Conservation (phyloP, 2,113 vertebrate genomes). For the Noctilio leporinus region DNA sequence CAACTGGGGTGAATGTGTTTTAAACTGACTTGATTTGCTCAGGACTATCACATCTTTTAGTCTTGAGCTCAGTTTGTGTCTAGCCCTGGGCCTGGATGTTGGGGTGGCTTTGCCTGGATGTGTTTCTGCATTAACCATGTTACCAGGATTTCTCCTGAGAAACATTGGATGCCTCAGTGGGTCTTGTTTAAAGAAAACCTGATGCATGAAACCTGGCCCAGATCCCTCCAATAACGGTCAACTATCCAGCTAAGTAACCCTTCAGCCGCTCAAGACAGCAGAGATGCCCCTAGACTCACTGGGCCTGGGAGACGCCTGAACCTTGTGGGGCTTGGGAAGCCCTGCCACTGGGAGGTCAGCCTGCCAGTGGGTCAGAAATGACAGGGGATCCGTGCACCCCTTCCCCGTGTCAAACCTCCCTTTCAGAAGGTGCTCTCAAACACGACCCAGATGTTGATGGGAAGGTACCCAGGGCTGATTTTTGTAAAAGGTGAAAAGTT, state of each 20-base stretch:
- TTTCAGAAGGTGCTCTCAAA: background rate
- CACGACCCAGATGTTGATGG: background rate
- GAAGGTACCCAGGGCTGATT: background rate
- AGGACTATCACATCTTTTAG: background rate
- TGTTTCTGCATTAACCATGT: background rate
- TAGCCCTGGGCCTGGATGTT: background rate
- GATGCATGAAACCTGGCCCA: background rate
- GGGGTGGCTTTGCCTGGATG: background rate
- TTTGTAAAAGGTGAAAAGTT: background rate
- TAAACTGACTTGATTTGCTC: background rate
- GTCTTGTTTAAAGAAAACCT: constrained; percentile 31
- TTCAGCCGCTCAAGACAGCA: background rate
- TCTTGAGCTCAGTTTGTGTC: background rate
- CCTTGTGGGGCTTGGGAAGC: background rate
- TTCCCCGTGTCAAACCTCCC: background rate
- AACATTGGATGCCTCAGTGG: background rate
- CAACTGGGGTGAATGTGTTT: background rate
- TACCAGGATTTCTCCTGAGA: constrained; percentile 14
- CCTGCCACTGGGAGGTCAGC: background rate
- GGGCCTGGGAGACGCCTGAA: background rate
- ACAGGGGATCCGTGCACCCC: background rate
- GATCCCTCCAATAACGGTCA: background rate
- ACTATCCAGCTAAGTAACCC: background rate
- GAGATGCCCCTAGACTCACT: background rate
- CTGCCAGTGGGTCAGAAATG: background rate